phyloP scores from a whole-genome alignment of 37 sponge, comb jelly and placozoan species.

The Beroe ovata region DNA sequence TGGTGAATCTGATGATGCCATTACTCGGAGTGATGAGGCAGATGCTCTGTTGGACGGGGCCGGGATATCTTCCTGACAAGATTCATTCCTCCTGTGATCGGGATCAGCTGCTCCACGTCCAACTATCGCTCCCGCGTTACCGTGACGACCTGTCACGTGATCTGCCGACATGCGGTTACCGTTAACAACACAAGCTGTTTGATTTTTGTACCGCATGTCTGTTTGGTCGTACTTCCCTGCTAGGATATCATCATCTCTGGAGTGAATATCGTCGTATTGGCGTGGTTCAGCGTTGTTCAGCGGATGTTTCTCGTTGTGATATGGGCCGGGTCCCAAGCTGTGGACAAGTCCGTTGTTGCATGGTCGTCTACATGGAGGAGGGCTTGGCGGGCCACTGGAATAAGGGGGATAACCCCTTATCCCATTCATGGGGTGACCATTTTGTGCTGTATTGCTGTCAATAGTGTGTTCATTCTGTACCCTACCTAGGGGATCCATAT shows the following conservation, averaged over 20 bases:
- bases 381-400: too few species aligned
- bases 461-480: too few species aligned
- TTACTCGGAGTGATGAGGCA: not conserved
- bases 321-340: not conserved
- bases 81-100: not conserved
- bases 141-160: not conserved
- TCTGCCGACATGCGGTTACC: not conserved
- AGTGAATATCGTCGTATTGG: too few species aligned
- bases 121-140: not conserved
- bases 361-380: too few species aligned
- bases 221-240: not conserved
- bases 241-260: too few species aligned
- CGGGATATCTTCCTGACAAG: not conserved
- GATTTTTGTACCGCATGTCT: too few species aligned
- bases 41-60: not conserved
- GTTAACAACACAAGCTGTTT: too few species aligned
- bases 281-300: not conserved
- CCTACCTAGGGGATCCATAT: too few species aligned
- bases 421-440: not conserved
- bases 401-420: too few species aligned
- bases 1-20: too few species aligned
- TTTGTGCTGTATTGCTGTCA: too few species aligned
- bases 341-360: not conserved
- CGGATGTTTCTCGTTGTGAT: not conserved
- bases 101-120: not conserved